Evolutionary conservation across 2,113 vertebrate genomes (phyloP), one percentile per base, ranked within the genome.

Genomic region (Parus major): DNA sequence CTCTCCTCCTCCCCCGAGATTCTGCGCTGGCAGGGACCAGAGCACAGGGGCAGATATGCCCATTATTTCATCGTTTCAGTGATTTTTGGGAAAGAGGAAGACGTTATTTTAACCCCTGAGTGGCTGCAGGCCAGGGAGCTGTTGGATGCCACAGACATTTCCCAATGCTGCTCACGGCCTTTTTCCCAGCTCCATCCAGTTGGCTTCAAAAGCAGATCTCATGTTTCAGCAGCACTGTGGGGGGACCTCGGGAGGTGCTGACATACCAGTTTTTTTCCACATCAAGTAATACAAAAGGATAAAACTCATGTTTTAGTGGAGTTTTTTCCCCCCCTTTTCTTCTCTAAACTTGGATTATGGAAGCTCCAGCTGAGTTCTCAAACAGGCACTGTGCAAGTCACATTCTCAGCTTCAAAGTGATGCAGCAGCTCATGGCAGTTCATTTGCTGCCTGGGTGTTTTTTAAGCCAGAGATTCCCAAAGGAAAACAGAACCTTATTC

Each of bases 321-420:
- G 3, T 12, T n/a, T 46, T 27, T 5, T 1, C 0, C 8, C 31
- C 18, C 13, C 5, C 8, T 29, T 63, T 35, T 39, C 47, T 25
- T 83, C 53, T 79, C 66, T 81, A 63, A 59, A 65, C 53, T n/a
- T 27, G 52, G 35, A 65, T 90, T 77, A 70, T 39, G 9, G 42
- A 88, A 77, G 59, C 53, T 81, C 72, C 61, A 68, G 68, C 46
- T 81, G 69, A 93, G 86, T 80, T 78, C 60, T 70, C 68, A 68
- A 53, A 85, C 18, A 46, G 44, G 35, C 53, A 33, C 42, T 11
- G 31, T 46, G 53, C 79, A 90, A 91, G 68, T 60, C 71, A 60
- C 28, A 28, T 39, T 59, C 36, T 42, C 46, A n/a, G 60, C 59
- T 84, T 55, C 69, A 59, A 81, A 86, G 35, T 4, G 17, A 27